A percentile compares a stretch with the other conserved stretches of the same genome.
Evolutionary conservation across 2,113 vertebrate genomes (phyloP).

Genomic region (Rynchops niger): DNA sequence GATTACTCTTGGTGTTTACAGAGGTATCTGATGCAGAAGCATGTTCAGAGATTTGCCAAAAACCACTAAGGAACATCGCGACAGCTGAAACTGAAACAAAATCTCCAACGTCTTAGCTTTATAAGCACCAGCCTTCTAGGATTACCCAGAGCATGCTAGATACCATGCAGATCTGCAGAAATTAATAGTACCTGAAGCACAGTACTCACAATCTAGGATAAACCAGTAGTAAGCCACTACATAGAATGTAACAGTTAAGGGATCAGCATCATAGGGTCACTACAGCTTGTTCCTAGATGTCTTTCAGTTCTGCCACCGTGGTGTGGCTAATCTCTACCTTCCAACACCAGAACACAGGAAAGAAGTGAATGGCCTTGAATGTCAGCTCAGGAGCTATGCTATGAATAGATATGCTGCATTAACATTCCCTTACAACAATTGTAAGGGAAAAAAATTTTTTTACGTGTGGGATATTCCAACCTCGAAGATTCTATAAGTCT

Average conservation of each 20-base stretch:
- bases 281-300: neutral
- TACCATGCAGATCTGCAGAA: neutral
- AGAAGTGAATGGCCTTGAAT: neutral
- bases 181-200: neutral
- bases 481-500: neutral
- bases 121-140: neutral
- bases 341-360: neutral
- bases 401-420: neutral
- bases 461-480: too few relatives aligned
- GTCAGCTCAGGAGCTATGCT: neutral
- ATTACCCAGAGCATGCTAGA: neutral
- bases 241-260: neutral
- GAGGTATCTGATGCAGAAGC: neutral
- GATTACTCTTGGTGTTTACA: neutral
- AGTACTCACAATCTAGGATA: neutral
- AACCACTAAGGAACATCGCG: neutral
- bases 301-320: neutral
- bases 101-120: neutral
- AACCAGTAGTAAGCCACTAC: neutral
- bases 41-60: neutral
- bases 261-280: accelerated
- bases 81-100: neutral
- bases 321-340: neutral
- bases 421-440: neutral
- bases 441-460: neutral